These are phyloP conservation scores for Habroteleia sp. DNA, from an alignment of 2,888 invertebrate species.

Conservation along the genomic window DNA sequence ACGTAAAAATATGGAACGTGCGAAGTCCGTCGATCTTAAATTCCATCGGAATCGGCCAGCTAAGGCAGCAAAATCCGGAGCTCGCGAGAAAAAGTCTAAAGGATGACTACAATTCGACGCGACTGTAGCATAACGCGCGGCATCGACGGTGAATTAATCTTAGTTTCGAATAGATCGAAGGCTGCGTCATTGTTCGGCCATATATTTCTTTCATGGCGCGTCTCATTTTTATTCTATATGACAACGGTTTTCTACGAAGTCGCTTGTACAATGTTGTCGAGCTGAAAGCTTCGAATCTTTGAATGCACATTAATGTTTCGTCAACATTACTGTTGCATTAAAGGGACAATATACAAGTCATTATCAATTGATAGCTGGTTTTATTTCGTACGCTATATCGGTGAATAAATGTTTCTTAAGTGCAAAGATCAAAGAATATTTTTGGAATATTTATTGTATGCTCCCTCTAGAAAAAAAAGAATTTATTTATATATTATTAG, in stretches of 20 bases:
- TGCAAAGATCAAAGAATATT: constrained; percentile 21
- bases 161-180: constrained; percentile 55
- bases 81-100: constrained; percentile 35
- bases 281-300: constrained; percentile 44
- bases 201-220: constrained; percentile 53
- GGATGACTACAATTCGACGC: constrained; percentile 31
- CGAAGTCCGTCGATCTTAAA: constrained; percentile 51
- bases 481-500: too few relatives aligned
- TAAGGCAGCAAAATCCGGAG: constrained; percentile 33
- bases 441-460: constrained; percentile 20
- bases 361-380: constrained; percentile 46
- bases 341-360: constrained; percentile 38
- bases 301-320: constrained; percentile 36
- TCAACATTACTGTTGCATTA: constrained; percentile 46
- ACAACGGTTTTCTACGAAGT: constrained; percentile 41
- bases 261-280: constrained; percentile 29
- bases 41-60: constrained; percentile 30
- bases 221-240: constrained; percentile 58
- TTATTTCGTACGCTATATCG: constrained; percentile 17
- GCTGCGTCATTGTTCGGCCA: constrained; percentile 58
- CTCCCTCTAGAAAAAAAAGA: too few relatives aligned
- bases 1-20: constrained; percentile 53
- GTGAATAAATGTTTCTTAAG: constrained; percentile 13
- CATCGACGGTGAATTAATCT: constrained; percentile 50
- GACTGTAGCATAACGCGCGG: constrained; percentile 15